These are phyloP conservation scores for Athalia cordata DNA, from an alignment of 2,888 invertebrate species.

Conservation along the genomic window DNA sequence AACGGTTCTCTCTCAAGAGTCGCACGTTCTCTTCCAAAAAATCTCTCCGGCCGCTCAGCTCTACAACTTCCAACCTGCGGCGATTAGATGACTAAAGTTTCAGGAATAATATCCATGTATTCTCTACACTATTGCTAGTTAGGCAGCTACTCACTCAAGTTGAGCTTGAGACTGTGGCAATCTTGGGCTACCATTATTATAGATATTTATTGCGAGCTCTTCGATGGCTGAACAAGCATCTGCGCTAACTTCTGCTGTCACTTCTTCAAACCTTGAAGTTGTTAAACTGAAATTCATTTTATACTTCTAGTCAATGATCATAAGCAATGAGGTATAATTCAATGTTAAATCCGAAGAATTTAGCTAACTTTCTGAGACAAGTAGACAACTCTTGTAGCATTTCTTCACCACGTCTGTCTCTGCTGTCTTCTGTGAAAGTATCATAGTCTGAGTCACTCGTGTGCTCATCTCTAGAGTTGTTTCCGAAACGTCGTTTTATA, in stretches of 20 bases:
- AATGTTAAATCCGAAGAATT: background rate
- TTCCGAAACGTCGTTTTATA: slow-evolving; percentile 62
- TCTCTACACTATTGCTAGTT: slow-evolving; percentile 16
- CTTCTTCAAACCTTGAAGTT: slow-evolving; percentile 56
- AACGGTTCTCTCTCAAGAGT: slow-evolving; percentile 58
- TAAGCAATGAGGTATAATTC: background rate
- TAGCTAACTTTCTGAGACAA: slow-evolving; percentile 32
- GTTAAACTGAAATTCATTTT: slow-evolving; percentile 54
- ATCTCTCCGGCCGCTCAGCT: slow-evolving; percentile 61
- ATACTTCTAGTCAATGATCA: background rate
- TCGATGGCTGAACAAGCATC: slow-evolving; percentile 51
- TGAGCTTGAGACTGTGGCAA: slow-evolving; percentile 57
- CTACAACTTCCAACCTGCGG: slow-evolving; percentile 61
- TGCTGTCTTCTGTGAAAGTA: slow-evolving; percentile 53
- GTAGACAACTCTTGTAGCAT: slow-evolving; percentile 40
- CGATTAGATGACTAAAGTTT: slow-evolving; percentile 12
- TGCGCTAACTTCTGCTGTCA: slow-evolving; percentile 55
- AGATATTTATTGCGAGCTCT: slow-evolving; percentile 55
- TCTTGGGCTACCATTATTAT: slow-evolving; percentile 55
- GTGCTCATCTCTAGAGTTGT: slow-evolving; percentile 47
- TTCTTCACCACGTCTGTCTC: slow-evolving; percentile 49
- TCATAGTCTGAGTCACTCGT: slow-evolving; percentile 55
- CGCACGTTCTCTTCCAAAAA: slow-evolving; percentile 63
- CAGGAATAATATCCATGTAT: slow-evolving; percentile 4
- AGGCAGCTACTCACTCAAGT: slow-evolving; percentile 54